Conservation (phyloP, 1,140 invertebrate genomes). For the Pogonognathellus flavescens region DNA sequence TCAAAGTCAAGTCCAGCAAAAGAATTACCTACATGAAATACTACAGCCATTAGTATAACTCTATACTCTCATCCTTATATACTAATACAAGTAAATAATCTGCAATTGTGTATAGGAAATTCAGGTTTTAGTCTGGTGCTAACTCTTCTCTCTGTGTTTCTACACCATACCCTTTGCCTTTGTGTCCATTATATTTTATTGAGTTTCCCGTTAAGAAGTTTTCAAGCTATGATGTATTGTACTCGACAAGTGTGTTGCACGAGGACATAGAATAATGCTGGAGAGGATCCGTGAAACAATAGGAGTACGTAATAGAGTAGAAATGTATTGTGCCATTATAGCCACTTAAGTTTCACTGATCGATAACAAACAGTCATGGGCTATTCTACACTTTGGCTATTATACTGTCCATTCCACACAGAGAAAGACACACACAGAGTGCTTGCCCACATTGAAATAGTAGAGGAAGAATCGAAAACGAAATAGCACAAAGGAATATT, state of each 20-base stretch:
- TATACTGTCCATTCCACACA: constrained; percentile 10
- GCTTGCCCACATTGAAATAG: background rate
- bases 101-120: no score
- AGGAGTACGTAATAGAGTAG: background rate
- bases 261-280: no score
- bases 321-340: constrained; percentile 11
- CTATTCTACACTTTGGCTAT: constrained; percentile 10
- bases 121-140: no score
- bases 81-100: background rate
- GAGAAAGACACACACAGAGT: background rate
- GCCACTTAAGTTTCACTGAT: constrained; percentile 36
- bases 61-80: background rate
- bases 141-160: no score
- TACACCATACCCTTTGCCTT: background rate
- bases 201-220: constrained; percentile 36
- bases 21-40: background rate
- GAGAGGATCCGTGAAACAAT: background rate
- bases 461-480: background rate
- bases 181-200: constrained; percentile 29
- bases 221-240: background rate
- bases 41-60: background rate
- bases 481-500: constrained; percentile 31
- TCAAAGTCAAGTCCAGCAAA: background rate
- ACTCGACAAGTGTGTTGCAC: background rate
- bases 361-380: constrained; percentile 42